Evolutionary conservation across 2,797 vertebrate species (phyloP).

Genomic region (Clarias fuscus): DNA sequence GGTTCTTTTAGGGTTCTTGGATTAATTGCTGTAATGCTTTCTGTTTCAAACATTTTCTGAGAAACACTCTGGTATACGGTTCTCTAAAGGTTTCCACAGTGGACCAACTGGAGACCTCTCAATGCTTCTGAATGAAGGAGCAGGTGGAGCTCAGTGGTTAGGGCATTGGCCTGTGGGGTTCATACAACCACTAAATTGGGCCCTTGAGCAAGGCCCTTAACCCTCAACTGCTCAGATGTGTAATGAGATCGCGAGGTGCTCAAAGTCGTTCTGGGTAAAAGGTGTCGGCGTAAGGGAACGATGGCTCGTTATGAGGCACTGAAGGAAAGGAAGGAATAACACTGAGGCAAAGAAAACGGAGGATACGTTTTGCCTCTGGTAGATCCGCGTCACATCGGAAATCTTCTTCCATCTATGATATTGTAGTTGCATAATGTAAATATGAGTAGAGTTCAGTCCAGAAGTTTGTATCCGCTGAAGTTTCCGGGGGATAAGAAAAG

Average conservation of each 20-base stretch:
- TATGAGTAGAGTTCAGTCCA: not conserved
- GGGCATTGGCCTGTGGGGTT: too few species aligned
- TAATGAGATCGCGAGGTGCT: too few species aligned
- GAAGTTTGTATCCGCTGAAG: not conserved
- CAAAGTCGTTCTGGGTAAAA: too few species aligned
- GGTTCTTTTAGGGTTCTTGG: not conserved
- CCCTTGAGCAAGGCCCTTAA: too few species aligned
- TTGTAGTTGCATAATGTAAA: not conserved
- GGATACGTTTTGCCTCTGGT: too few species aligned
- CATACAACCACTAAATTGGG: too few species aligned
- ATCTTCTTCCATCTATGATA: not conserved
- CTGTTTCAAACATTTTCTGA: not conserved
- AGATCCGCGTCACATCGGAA: too few species aligned
- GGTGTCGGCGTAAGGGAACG: not conserved
- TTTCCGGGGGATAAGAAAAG: not conserved
- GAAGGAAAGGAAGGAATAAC: not conserved
- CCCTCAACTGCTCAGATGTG: too few species aligned
- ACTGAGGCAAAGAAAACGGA: not conserved
- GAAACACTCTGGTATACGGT: not conserved
- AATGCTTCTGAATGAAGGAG: not conserved
- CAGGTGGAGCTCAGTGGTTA: too few species aligned
- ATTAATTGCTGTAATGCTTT: not conserved
- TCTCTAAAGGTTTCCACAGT: not conserved
- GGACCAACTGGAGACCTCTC: not conserved
- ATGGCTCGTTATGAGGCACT: not conserved